Evolutionary conservation across 2,888 invertebrate species (phyloP), one percentile per base, ranked within the genome.

Genomic region (Coenonympha arcania): DNA sequence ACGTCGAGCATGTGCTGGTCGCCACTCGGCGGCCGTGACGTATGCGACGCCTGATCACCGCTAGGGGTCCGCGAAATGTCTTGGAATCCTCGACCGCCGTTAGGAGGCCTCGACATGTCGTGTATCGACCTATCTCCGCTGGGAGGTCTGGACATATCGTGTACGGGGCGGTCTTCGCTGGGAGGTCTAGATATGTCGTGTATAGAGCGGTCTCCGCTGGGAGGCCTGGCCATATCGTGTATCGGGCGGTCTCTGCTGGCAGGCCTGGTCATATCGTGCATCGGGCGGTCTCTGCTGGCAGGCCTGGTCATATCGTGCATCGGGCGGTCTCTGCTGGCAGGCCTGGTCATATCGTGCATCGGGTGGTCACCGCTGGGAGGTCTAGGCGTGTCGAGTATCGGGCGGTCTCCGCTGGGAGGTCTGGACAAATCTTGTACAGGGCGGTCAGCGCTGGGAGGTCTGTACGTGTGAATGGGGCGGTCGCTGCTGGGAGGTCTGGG

Each of bases 341-440:
- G 48, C 13, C 52, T 41, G 2, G 48, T 15, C 40, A 46, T 33
- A 4, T 52, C 56, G 20, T 39, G 48, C 28, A 37, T 6, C 1
- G 22, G 37, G 2, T 39, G 36, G 13, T 37, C 46, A n/a, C 22
- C 36, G 13, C 15, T 2, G 16, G 22, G 22, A 1, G 42, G 6
- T 18, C 48, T 36, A 6, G 48, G 9, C 18, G 33, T 36, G 18
- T 52, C 50, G 13, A 8, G 18, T 40, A 50, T 8, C 50, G 42
- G n/a, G 48, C 60, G 13, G 36, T 6, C 1, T 16, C 30, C 6
- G 1, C 13, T 8, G 6, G 56, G 48, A 15, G 41, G 44, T 22
- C 52, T 42, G 15, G 36, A 11, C 48, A 53, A 43, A 8, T 51
- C 52, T n/a, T 49, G 54, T 41, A 64, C 19, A 36, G 50, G 49